These are phyloP conservation scores for Cheilinus undulatus DNA, from an alignment of 2,113 vertebrate genomes.

Conservation along the genomic window DNA sequence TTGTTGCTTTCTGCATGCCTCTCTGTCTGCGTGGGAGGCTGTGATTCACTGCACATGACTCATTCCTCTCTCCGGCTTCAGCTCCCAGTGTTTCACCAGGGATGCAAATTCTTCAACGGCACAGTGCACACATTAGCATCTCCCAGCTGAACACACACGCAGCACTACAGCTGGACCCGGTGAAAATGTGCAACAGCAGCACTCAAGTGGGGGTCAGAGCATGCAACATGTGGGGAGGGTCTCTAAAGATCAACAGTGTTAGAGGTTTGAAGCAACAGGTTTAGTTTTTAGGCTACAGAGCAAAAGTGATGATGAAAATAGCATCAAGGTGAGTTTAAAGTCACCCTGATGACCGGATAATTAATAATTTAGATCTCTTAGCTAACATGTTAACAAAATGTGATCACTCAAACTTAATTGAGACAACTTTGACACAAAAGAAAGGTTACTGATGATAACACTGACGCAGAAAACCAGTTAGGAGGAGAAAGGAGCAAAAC, in stretches of 20 bases:
- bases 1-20: slow-evolving; percentile 55
- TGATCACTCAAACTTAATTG: too few species aligned
- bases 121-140: slow-evolving; percentile 60
- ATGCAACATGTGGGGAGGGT: slow-evolving; percentile 14
- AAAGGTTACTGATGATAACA: too few species aligned
- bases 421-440: too few species aligned
- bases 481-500: too few species aligned
- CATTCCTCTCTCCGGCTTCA: slow-evolving; percentile 72
- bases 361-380: background rate
- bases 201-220: slow-evolving; percentile 15
- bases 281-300: background rate
- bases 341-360: too few species aligned
- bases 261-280: slow-evolving; percentile 5
- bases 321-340: too few species aligned
- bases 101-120: slow-evolving; percentile 65
- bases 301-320: background rate
- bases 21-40: slow-evolving; percentile 74
- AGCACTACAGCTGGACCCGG: background rate
- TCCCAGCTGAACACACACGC: slow-evolving; percentile 29
- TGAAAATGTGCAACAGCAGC: background rate
- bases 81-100: slow-evolving; percentile 62
- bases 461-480: too few species aligned
- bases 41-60: slow-evolving; percentile 83
- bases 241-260: slow-evolving; percentile 3
- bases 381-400: too few species aligned